phyloP scores from a whole-genome alignment of 92 coral and sea anemone genomes.

The Pocillopora grandis region DNA sequence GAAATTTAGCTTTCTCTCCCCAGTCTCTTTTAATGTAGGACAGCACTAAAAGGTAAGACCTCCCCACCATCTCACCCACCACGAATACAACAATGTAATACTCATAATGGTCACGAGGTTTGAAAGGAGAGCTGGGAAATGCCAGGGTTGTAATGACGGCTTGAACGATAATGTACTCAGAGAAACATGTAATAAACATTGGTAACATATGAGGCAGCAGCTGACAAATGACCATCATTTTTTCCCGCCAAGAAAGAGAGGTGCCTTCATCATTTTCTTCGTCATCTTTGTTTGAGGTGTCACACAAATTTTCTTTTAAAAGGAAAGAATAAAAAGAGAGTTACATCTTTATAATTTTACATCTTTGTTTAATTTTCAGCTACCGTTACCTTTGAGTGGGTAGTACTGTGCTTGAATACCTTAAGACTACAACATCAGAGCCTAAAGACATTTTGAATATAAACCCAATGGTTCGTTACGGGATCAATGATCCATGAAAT shows the following conservation, averaged over 20 bases:
- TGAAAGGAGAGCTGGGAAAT: conserved; percentile 76
- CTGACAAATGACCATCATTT: conserved; percentile 44
- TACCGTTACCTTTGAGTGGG: no score
- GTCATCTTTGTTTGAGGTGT: not conserved
- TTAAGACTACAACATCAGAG: no score
- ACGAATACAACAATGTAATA: conserved; percentile 63
- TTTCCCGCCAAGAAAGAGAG: conserved; percentile 53
- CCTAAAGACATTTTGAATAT: no score
- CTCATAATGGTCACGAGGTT: conserved; percentile 84
- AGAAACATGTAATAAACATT: conserved; percentile 68
- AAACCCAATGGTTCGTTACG: no score
- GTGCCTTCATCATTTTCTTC: conserved; percentile 5
- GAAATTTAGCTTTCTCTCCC: conserved; percentile 59
- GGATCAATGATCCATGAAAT: no score
- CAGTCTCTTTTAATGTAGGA: conserved; percentile 56
- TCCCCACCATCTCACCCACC: conserved; percentile 71
- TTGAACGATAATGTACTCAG: conserved; percentile 68
- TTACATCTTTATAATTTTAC: no score
- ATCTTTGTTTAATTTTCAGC: no score
- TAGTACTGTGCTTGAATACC: no score
- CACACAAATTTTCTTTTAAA: not conserved
- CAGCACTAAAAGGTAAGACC: conserved; percentile 67
- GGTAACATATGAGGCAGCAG: conserved; percentile 62
- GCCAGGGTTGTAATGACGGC: conserved; percentile 79
- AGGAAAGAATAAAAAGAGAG: not conserved